Percentiles rank a stretch among this genome's conserved stretches.
These are phyloP conservation scores for Vulpes ferrilata DNA, from an alignment of 2,113 vertebrate genomes.

Conservation along the genomic window DNA sequence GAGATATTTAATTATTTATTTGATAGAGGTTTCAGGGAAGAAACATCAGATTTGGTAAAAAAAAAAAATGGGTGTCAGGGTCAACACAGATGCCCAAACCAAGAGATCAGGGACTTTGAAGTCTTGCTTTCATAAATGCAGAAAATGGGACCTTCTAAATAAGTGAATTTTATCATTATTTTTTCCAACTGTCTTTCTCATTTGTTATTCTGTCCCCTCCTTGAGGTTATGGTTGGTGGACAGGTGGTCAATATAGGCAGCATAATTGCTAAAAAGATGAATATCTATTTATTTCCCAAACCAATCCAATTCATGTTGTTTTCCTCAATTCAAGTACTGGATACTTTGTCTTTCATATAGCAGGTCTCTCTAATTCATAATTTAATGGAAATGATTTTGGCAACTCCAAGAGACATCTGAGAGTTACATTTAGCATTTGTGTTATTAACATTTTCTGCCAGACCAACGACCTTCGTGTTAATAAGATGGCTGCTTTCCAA, in stretches of 20 bases:
- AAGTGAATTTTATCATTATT: not conserved
- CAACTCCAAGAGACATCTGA: constrained; percentile 58
- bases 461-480: constrained; percentile 60
- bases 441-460: constrained; percentile 71
- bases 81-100: not conserved
- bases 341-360: not conserved
- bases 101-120: not conserved
- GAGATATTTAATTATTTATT: not conserved
- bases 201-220: not conserved
- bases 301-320: not conserved
- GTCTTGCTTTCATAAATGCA: not conserved
- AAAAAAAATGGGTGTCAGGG: not conserved
- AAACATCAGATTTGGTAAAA: not conserved
- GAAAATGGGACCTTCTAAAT: not conserved
- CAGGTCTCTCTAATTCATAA: constrained; percentile 24
- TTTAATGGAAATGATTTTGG: constrained; percentile 66
- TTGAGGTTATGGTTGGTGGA: not conserved
- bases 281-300: not conserved
- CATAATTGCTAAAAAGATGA: not conserved
- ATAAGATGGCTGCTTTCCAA: constrained; percentile 76
- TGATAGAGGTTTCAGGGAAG: not conserved
- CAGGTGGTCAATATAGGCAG: not conserved
- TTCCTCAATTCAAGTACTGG: not conserved
- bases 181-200: not conserved
- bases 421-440: constrained; percentile 68